Base-by-base conservation (phyloP, 92 coral and sea anemone species). In the Phenganax stokvisi region DNA sequence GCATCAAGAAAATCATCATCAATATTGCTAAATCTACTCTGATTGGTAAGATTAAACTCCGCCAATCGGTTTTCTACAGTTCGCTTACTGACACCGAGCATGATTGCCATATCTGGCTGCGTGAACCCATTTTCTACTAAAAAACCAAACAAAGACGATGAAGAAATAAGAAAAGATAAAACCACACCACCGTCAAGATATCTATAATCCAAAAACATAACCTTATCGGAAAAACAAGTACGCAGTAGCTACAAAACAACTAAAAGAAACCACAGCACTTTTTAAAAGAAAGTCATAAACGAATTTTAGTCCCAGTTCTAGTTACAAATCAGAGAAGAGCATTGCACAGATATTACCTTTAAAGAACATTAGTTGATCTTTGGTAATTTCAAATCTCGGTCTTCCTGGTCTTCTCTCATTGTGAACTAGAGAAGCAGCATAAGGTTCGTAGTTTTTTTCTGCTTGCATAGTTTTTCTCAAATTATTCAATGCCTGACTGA, bases 11-110 rank as follows among this genome's bases (percentile, higher is more conserved):
- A 67, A 58, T 74, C 84, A 51, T 88, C 85, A 64, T 72, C 86
- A 54, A 85, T 82, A 61, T 85, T 81, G 65, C 81, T 81, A 73
- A 82, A 83, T 54, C 87, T 84, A 20, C 83, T 62, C 52, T 17
- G 51, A 76, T 89, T 88, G 17, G 86, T 83, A 6, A 89, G 44
- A 9, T 89, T 44, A 62, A 12, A 86, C 80, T 86, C 85, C 9
- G 88, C 69, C 47, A 85, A 58, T 0, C 85, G 70, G 71, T 81
- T 85, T 69, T 88, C 89, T 15, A 85, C 84, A 20, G 88, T 88
- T 62, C 91, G 71, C 58, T 82, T 71, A 71, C 89, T 85, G 9
- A 88, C 89, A 13, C 89, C 89, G 28, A 85, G 89, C 91, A 88
- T 88, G 1, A 82, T 51, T 55, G 91, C 88, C 71, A 88, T 88